Evolutionary conservation across 2,888 invertebrate genomes (phyloP).

Genomic region (Penaeus monodon): DNA sequence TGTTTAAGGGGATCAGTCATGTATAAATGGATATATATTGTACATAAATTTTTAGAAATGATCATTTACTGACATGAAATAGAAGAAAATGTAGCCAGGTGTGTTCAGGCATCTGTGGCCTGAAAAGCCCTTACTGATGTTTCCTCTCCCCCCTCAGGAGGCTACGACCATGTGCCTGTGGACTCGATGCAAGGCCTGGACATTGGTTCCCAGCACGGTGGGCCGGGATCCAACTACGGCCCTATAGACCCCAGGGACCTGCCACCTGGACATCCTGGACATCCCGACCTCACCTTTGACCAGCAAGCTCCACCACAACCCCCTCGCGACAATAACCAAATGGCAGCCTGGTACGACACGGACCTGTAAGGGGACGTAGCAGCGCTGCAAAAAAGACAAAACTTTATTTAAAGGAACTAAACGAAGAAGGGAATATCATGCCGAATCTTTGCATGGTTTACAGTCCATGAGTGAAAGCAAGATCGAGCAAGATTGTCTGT

Average conservation of each 20-base stretch:
- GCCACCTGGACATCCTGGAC: conserved; percentile 72
- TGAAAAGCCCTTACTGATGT: background rate
- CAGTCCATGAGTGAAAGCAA: too few relatives aligned
- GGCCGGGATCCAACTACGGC: conserved; percentile 77
- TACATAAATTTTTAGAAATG: too few relatives aligned
- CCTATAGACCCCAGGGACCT: conserved; percentile 89
- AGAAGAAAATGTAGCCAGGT: too few relatives aligned
- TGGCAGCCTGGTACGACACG: conserved; percentile 97
- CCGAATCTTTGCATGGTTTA: too few relatives aligned
- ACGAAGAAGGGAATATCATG: too few relatives aligned
- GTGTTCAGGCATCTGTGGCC: too few relatives aligned
- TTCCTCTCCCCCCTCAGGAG: conserved; percentile 72
- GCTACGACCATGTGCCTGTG: conserved; percentile 98
- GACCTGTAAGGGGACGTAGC: conserved; percentile 78
- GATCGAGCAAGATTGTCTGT: too few relatives aligned
- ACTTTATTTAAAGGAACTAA: conserved; percentile 4
- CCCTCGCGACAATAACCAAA: conserved; percentile 85
- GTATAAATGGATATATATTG: too few relatives aligned
- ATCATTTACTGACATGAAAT: too few relatives aligned
- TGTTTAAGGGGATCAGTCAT: too few relatives aligned
- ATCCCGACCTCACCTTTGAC: conserved; percentile 82
- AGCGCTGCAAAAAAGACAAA: background rate
- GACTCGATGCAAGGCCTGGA: conserved; percentile 96
- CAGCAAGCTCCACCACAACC: conserved; percentile 76
- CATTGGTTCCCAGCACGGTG: conserved; percentile 78